These are phyloP conservation scores for Agelas oroides DNA, from an alignment of 37 sponge, comb jelly and placozoan genomes.

Conservation along the genomic window DNA sequence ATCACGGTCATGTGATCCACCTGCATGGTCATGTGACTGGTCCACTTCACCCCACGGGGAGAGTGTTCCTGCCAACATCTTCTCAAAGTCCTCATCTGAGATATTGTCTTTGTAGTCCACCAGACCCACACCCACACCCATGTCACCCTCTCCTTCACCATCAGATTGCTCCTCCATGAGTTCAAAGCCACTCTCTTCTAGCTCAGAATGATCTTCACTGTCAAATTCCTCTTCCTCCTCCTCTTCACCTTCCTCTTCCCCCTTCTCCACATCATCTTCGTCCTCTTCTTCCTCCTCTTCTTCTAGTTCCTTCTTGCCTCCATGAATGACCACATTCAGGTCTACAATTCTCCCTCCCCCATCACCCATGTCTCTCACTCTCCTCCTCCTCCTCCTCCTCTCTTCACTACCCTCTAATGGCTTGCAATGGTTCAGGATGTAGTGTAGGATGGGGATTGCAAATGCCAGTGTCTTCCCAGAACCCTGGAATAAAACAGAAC, in stretches of 20 bases:
- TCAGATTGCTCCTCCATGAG: background rate
- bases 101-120: constrained; percentile 55
- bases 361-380: background rate
- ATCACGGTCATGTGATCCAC: background rate
- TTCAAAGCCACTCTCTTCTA: background rate
- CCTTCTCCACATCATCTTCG: background rate
- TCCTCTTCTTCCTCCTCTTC: constrained; percentile 13
- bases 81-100: constrained; percentile 69
- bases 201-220: background rate
- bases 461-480: constrained; percentile 95
- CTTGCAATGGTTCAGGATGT: constrained; percentile 54
- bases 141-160: background rate
- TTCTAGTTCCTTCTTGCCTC: background rate
- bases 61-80: background rate
- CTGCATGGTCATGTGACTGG: background rate
- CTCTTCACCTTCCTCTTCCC: constrained; percentile 8
- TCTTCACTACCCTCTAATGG: too few relatives aligned
- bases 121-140: background rate
- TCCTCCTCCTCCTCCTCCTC: background rate
- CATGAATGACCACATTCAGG: constrained; percentile 55
- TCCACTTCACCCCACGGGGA: background rate
- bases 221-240: background rate
- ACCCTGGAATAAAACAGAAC: constrained; percentile 61
- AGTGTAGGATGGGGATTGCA: constrained; percentile 86
- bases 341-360: constrained; percentile 22